Evolutionary conservation across 2,113 vertebrate genomes (phyloP).

Genomic region (Actinemys pallida): DNA sequence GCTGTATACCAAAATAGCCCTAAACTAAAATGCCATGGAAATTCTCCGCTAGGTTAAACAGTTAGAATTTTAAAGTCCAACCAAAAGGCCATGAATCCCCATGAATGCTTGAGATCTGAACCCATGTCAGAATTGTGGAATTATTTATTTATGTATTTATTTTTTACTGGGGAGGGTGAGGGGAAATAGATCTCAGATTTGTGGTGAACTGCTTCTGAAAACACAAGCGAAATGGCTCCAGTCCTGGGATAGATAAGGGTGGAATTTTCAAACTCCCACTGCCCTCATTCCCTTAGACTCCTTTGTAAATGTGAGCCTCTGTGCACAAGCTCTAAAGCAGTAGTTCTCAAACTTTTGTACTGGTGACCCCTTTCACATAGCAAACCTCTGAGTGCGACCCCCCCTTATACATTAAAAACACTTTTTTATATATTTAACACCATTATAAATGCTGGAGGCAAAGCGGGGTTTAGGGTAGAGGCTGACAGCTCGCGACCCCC

Average conservation of each 20-base stretch:
- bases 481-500: no score
- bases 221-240: accelerated
- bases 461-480: no score
- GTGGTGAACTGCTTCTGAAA: neutral
- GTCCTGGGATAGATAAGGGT: neutral
- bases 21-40: neutral
- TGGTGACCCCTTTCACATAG: no score
- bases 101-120: neutral
- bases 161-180: neutral
- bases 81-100: neutral
- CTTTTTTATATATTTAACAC: no score
- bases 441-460: no score
- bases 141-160: neutral
- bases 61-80: neutral
- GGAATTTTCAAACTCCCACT: neutral
- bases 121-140: neutral
- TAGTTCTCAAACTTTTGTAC: no score
- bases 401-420: no score
- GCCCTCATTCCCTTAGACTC: neutral
- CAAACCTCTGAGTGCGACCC: no score
- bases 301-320: neutral
- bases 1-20: neutral
- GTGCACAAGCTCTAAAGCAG: accelerated
- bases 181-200: neutral
- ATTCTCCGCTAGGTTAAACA: accelerated